Evolutionary conservation across 2,797 vertebrate genomes (phyloP).

Genomic region (Tapirus indicus): DNA sequence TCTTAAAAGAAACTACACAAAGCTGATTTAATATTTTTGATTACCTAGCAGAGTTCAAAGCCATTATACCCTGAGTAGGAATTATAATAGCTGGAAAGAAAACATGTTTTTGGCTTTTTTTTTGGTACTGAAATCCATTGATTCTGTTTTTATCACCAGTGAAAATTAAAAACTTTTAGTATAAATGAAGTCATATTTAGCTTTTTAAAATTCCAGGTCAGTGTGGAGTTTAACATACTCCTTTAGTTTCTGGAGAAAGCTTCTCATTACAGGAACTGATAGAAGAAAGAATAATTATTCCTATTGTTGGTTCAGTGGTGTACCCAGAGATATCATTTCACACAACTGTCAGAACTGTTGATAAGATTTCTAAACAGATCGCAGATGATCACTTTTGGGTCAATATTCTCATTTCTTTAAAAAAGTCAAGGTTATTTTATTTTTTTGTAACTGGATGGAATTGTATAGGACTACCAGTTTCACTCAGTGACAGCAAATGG

Average conservation of each 20-base stretch:
- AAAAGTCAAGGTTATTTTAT: constrained; percentile 24
- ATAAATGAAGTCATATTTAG: constrained; percentile 76
- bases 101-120: background rate
- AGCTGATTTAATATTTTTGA: constrained; percentile 73
- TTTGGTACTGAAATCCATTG: constrained; percentile 53
- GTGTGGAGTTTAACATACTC: constrained; percentile 66
- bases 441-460: background rate
- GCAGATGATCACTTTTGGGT: background rate
- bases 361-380: constrained; percentile 69
- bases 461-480: background rate
- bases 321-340: constrained; percentile 50
- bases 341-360: constrained; percentile 55
- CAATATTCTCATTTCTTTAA: constrained; percentile 59
- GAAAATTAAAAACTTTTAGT: constrained; percentile 78
- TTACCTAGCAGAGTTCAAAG: constrained; percentile 66
- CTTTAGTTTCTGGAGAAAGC: constrained; percentile 71
- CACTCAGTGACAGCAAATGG: background rate
- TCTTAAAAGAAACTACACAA: constrained; percentile 8
- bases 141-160: constrained; percentile 70
- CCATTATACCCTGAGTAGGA: constrained; percentile 43
- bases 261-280: constrained; percentile 69
- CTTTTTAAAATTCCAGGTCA: constrained; percentile 78
- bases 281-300: constrained; percentile 70
- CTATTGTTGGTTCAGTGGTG: constrained; percentile 32
- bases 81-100: constrained; percentile 68